Conservation (phyloP, 2,113 vertebrate genomes). For the Sterrhoptilus dennistouni region DNA sequence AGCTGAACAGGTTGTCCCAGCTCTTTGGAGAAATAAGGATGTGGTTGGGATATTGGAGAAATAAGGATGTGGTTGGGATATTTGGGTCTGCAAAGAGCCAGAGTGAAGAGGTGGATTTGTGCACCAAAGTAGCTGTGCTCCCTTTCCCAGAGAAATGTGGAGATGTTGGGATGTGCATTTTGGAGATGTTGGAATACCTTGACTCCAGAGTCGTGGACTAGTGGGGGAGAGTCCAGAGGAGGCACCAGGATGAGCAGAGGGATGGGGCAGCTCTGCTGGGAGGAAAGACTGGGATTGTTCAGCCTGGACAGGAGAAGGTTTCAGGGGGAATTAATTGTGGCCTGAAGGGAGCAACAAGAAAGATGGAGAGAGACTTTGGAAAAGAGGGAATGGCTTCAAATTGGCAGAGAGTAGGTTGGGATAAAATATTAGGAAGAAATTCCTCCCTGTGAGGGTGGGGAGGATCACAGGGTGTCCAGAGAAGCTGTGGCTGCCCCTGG, state of each 20-base stretch:
- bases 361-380: neutral
- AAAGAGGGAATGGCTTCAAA: neutral
- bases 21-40: neutral
- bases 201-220: neutral
- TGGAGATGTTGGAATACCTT: too few species aligned
- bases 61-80: neutral
- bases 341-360: neutral
- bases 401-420: neutral
- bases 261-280: neutral
- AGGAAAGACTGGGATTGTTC: neutral
- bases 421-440: neutral
- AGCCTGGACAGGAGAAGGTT: neutral
- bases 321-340: rapidly evolving
- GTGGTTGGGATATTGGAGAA: neutral
- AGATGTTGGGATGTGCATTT: neutral
- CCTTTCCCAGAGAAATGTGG: neutral
- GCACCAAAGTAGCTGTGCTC: neutral
- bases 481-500: neutral
- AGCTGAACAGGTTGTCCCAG: neutral
- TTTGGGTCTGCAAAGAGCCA: neutral
- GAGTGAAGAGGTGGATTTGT: neutral
- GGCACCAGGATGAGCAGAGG: neutral
- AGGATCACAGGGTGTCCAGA: neutral
- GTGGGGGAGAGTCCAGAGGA: neutral
- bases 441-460: rapidly evolving